Base-by-base conservation (phyloP, 2,113 vertebrate species). In the Rutilus rutilus region DNA sequence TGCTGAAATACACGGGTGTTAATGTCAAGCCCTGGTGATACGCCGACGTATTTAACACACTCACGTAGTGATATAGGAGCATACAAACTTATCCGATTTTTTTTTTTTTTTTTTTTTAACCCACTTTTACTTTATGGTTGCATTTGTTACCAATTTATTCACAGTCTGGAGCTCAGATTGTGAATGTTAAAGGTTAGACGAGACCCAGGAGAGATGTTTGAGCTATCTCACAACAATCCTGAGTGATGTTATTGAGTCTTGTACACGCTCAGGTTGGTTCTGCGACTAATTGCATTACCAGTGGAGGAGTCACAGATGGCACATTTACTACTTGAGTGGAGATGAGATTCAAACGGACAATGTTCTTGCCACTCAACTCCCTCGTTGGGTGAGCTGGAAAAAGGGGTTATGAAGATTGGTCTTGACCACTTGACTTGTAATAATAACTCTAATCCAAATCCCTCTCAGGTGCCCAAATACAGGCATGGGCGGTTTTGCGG, bases 251-350 rank as follows among this genome's bases (percentile, higher is more conserved):
- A 75, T 27, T n/a, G 71, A 42, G 23, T 75, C 71, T 47, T 25
- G 2, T 47, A 23, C 42, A 75, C 45, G 42, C n/a, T 75, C 42
- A 50, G 73, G n/a, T 75, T 7, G 42, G 42, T 75, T 50, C 42
- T 75, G 73, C 12, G n/a, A 75, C 73, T 75, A 50, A 75, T 75
- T 75, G 73, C 73, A 75, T 75, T 75, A 50, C 12, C 73, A 75
- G 73, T 75, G 73, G 42, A 75, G 27, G 73, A 75, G 73, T 27
- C 73, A 75, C 73, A 75, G 42, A 75, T 75, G 73, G 73, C 73
- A 47, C n/a, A 25, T 75, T 75, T 50, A 27, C n/a, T n/a, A 9
- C 73, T 75, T n/a, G 6, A 75, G n/a, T 50, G 73, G 73, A 75
- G 73, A 75, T 47, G 12, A 75, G 42, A 47, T 47, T 74, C 42